Evolutionary conservation across 2,113 vertebrate genomes (phyloP), one percentile per base, ranked within the genome.

Genomic region (Aphyosemion australe): DNA sequence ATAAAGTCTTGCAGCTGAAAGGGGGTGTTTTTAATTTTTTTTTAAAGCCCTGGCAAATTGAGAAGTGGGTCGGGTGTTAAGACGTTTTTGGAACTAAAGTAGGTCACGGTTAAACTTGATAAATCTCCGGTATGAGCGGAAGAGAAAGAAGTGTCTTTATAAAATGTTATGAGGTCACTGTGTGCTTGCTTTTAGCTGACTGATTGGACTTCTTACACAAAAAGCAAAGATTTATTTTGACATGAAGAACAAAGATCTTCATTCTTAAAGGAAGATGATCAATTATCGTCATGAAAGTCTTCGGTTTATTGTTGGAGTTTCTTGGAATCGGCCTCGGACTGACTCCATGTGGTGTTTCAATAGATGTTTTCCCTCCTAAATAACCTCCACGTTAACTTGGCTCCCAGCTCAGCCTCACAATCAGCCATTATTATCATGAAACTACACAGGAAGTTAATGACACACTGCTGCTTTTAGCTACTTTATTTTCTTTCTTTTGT

Each of bases 61-160:
- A 66, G 72, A 85, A 85, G 78, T 85, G 74, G 76, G 86, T 84
- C 63, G 54, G 60, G 80, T 64, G 62, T 84, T 77, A 57, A 76
- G 68, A 84, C 49, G 43, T 57, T 78, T 66, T 74, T 31, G 10
- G 65, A 50, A 65, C 55, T 45, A 74, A 88, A 88, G 80, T 88
- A 78, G 86, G 85, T 85, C 80, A 45, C 31, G 39, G 80, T 78
- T 76, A 78, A 78, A 81, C 80, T 84, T 84, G 83, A 88, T 80
- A 82, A 69, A 80, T 82, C 54, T 78, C 73, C 21, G 1, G 18
- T 57, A 63, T 4, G 69, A 43, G 45, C 62, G 52, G 37, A 64
- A 47, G 47, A 60, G 42, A 64, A 57, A 59, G 61, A 47, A 52
- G 32, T 14, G 19, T 60, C n/a, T 18, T 16, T 37, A 10, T 61